These are phyloP conservation scores for Epinephelus malabaricus DNA, from an alignment of 2,797 vertebrate genomes.

Conservation along the genomic window DNA sequence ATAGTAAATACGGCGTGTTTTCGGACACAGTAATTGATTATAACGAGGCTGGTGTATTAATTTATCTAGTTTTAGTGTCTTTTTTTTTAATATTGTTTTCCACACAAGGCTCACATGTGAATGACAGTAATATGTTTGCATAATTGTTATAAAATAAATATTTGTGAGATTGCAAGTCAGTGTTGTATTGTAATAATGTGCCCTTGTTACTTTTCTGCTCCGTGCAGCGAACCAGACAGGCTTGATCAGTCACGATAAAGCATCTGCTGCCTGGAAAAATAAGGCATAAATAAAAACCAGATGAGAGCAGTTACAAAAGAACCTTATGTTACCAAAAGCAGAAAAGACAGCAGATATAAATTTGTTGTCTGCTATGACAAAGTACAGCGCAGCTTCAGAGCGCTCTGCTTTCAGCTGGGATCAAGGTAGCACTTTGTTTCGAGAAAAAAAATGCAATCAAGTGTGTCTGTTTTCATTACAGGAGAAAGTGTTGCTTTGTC, in stretches of 20 bases:
- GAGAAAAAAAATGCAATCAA: slow-evolving; percentile 43
- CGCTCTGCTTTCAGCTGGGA: slow-evolving; percentile 25
- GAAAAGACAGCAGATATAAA: slow-evolving; percentile 31
- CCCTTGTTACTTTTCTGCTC: background rate
- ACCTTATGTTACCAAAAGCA: background rate
- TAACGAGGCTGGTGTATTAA: background rate
- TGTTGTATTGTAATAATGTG: background rate
- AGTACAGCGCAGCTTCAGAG: slow-evolving; percentile 40
- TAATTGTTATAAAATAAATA: background rate
- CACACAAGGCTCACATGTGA: background rate
- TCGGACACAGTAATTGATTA: background rate
- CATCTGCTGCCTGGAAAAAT: slow-evolving; percentile 21
- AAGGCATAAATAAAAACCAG: slow-evolving; percentile 16
- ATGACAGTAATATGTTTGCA: background rate
- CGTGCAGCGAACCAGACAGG: background rate
- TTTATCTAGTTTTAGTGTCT: background rate
- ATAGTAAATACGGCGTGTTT: background rate
- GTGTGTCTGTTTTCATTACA: slow-evolving; percentile 43
- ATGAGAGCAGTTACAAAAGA: slow-evolving; percentile 15
- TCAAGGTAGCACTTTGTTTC: slow-evolving; percentile 59
- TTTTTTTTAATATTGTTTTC: background rate
- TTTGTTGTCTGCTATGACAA: slow-evolving; percentile 44
- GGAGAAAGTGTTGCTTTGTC: slow-evolving; percentile 40
- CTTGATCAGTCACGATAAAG: slow-evolving; percentile 4
- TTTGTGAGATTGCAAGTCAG: background rate